Evolutionary conservation across 2,113 vertebrate species (phyloP), one percentile per base, ranked within the genome.

Genomic region (Cisticola juncidis): DNA sequence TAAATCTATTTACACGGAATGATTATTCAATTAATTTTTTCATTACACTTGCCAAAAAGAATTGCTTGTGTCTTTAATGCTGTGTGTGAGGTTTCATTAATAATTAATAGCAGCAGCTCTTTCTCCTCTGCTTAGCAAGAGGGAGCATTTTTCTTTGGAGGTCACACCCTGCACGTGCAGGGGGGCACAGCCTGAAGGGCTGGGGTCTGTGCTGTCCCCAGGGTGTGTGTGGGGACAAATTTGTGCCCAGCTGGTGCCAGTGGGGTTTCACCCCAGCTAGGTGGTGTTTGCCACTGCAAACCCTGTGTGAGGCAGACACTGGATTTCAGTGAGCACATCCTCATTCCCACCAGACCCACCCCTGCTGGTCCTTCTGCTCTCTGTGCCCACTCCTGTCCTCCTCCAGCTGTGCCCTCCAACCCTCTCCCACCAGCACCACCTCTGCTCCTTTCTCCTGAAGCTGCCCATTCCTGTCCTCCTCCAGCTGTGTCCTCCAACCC

Each of bases 21-120:
- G 90, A 98, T 97, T 97, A 97, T 96, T 98, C 97, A 97, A 98
- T 98, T 98, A 97, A 97, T 95, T 97, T 98, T 98, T 97, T 97
- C 97, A 97, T 97, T 97, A 97, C 92, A 96, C 94, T 97, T 97
- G 97, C 97, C 97, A 96, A 80, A 96, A 97, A 96, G 95, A 96
- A 95, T 97, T 95, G 95, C 94, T 71, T 28, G 9, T 95, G 92
- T 96, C 94, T 96, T 92, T 93, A 91, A 95, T 91, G 95, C 93
- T 90, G 94, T 86, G 83, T 84, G 91, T 86, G 93, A 91, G 73
- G 95, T 97, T 97, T 90, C 95, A 96, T 97, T 97, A 96, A 96
- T 96, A 93, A 97, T 96, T 83, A 95, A 92, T n/a, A 87, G 83
- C 14, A 57, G 85, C 93, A 60, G 92, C 77, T 84, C 38, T 23